These are phyloP conservation scores for Stenurella melanura DNA, from an alignment of 2,888 invertebrate species.

Conservation along the genomic window DNA sequence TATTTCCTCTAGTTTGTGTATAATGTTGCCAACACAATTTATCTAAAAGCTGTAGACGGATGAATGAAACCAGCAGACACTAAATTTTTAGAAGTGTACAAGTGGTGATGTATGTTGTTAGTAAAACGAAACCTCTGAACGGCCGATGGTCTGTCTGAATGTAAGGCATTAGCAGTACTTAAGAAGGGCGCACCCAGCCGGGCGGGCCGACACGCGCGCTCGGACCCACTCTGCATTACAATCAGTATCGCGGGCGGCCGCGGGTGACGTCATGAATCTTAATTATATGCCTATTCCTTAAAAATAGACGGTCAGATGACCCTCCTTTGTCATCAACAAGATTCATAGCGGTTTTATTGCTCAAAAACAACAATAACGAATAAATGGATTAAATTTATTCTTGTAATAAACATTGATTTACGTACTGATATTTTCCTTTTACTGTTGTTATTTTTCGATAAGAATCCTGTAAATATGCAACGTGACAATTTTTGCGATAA, in stretches of 20 bases:
- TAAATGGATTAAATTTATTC: slow-evolving; percentile 21
- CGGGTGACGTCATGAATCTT: slow-evolving; percentile 65
- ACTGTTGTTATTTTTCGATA: background rate
- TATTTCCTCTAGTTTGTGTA: no score
- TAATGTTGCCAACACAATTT: background rate
- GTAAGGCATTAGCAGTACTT: slow-evolving; percentile 65
- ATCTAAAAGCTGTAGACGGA: background rate
- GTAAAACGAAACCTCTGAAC: slow-evolving; percentile 27
- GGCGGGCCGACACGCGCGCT: slow-evolving; percentile 70
- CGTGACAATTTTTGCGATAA: no score
- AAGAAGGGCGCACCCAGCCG: slow-evolving; percentile 67
- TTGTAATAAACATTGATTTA: slow-evolving; percentile 15
- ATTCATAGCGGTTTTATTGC: slow-evolving; percentile 33
- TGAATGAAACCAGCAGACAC: slow-evolving; percentile 10
- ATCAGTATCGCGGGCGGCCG: slow-evolving; percentile 68
- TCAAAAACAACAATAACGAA: slow-evolving; percentile 27
- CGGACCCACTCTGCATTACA: slow-evolving; percentile 68
- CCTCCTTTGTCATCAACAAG: slow-evolving; percentile 37
- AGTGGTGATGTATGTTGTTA: slow-evolving; percentile 13
- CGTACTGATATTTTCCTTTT: background rate
- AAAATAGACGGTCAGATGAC: slow-evolving; percentile 37
- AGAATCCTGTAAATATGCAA: background rate
- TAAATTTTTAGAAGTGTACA: slow-evolving; percentile 12
- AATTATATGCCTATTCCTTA: slow-evolving; percentile 59
- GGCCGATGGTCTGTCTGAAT: slow-evolving; percentile 39